Evolutionary conservation across 1,140 invertebrate species (phyloP).

Genomic region (Pantala flavescens): DNA sequence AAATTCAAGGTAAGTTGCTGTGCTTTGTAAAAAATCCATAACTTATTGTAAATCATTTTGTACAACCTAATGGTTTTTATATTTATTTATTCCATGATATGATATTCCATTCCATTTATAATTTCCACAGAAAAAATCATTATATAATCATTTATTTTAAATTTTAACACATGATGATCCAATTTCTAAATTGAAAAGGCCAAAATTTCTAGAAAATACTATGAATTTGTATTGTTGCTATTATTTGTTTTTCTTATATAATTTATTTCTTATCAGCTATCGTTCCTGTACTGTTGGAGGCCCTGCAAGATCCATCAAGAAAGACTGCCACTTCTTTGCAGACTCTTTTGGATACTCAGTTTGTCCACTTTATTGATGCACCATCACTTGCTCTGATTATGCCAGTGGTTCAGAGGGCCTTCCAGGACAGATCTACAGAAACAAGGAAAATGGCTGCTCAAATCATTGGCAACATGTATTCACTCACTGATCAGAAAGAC

Average conservation of each 20-base stretch:
- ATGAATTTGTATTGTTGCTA: too few relatives aligned
- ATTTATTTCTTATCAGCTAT: constrained; percentile 50
- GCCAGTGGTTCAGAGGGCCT: constrained; percentile 95
- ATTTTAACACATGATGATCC: too few relatives aligned
- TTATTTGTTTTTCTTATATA: too few relatives aligned
- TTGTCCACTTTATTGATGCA: constrained; percentile 98
- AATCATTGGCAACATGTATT: constrained; percentile 99
- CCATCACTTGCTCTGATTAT: constrained; percentile 97
- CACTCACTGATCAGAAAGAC: constrained; percentile 97
- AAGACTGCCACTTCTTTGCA: constrained; percentile 88
- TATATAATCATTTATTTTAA: too few relatives aligned
- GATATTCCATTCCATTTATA: too few relatives aligned
- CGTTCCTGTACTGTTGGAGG: constrained; percentile 81
- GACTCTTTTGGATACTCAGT: constrained; percentile 90
- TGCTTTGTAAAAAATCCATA: constrained; percentile 69
- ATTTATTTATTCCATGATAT: too few relatives aligned
- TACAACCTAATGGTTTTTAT: too few relatives aligned
- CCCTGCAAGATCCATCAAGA: constrained; percentile 91
- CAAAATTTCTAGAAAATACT: too few relatives aligned
- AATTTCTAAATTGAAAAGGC: too few relatives aligned
- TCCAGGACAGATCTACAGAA: constrained; percentile 93
- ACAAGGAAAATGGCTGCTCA: constrained; percentile 98
- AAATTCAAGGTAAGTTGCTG: constrained; percentile 72
- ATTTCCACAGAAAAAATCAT: too few relatives aligned
- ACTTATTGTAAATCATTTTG: too few relatives aligned